Evolutionary conservation across 2,113 vertebrate genomes (phyloP).

Genomic region (Pituophis catenifer): DNA sequence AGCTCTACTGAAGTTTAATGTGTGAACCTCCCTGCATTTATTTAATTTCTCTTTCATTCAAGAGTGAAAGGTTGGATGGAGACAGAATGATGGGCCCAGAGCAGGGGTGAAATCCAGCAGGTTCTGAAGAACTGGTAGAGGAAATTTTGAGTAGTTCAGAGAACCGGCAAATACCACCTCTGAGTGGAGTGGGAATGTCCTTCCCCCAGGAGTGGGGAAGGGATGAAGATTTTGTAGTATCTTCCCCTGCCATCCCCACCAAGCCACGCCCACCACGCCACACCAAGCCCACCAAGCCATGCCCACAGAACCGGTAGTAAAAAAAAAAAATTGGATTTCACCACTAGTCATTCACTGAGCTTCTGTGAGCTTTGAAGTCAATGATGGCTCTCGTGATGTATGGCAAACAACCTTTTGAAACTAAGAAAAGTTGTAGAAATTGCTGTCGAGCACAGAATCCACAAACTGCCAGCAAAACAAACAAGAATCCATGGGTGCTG

Average conservation of each 20-base stretch:
- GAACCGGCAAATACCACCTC: no score
- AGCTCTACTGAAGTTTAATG: neutral
- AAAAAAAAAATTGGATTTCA: no score
- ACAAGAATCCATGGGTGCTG: neutral
- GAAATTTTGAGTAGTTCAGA: no score
- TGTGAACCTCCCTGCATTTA: neutral
- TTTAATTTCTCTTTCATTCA: neutral
- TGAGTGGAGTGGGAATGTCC: no score
- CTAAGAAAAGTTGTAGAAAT: neutral
- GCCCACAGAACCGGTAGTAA: no score
- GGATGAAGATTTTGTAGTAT: no score
- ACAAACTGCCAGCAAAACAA: neutral
- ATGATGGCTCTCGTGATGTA: neutral
- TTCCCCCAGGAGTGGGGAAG: no score
- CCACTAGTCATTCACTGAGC: neutral
- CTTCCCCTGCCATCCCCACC: no score
- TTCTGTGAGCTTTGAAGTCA: neutral
- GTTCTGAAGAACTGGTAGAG: no score
- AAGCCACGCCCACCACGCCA: no score
- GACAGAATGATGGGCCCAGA: neutral
- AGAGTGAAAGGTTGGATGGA: neutral
- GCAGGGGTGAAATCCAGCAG: no score
- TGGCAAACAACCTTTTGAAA: neutral
- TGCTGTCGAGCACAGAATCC: neutral
- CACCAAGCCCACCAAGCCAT: no score